These are phyloP conservation scores for Drosophila gunungcola DNA, from an alignment of 1,140 invertebrate genomes.

Conservation along the genomic window DNA sequence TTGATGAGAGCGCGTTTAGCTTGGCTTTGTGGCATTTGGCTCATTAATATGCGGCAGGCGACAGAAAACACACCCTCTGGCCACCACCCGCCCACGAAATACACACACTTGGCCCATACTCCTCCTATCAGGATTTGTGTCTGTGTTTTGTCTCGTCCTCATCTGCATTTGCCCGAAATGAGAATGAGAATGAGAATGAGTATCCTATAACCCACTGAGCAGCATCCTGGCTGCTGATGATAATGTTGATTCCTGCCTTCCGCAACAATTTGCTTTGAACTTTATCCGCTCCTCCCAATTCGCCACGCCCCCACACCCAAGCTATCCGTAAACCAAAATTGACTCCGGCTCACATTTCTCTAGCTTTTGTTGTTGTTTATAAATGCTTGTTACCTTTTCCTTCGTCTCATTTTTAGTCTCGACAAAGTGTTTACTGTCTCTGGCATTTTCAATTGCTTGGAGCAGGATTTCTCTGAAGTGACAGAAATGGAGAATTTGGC, in stretches of 20 bases:
- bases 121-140: slow-evolving; percentile 11
- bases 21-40: slow-evolving; percentile 50
- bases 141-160: slow-evolving; percentile 39
- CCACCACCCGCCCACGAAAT: slow-evolving; percentile 1
- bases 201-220: slow-evolving; percentile 65
- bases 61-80: slow-evolving; percentile 44
- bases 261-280: slow-evolving; percentile 83
- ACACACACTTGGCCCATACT: slow-evolving; percentile 24
- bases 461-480: slow-evolving; percentile 9
- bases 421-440: slow-evolving; percentile 52
- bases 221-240: slow-evolving; percentile 72
- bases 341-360: slow-evolving; percentile 21
- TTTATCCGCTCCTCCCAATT: slow-evolving; percentile 10
- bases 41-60: slow-evolving; percentile 80
- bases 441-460: slow-evolving; percentile 43
- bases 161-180: slow-evolving; percentile 68
- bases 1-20: slow-evolving; percentile 63
- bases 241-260: slow-evolving; percentile 83
- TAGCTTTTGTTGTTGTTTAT: slow-evolving; percentile 53
- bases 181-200: slow-evolving; percentile 45
- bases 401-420: slow-evolving; percentile 27
- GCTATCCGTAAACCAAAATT: slow-evolving; percentile 12
- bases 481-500: slow-evolving; percentile 11
- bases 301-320: slow-evolving; percentile 8
- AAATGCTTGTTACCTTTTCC: slow-evolving; percentile 59